A percentile compares a stretch with the other conserved stretches of the same genome.
Evolutionary conservation across 2,113 vertebrate species (phyloP).

Genomic region (Callopanchax toddi): DNA sequence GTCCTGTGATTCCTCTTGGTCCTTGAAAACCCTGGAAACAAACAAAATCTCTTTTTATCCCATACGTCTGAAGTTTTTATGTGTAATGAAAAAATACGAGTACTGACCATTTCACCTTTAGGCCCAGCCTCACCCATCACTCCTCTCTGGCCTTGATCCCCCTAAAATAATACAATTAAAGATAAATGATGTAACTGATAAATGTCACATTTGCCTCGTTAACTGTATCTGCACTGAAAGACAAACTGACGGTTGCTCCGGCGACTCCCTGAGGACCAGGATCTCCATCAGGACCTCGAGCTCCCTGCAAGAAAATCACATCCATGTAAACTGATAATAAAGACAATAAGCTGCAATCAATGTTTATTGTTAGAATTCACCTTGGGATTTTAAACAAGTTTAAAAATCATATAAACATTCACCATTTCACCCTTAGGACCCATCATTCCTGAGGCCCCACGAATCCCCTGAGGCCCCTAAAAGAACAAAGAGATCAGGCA

Average conservation of each 20-base stretch:
- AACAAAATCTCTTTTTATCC: slow-evolving; percentile 11
- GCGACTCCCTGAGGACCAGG: slow-evolving; percentile 88
- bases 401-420: no score
- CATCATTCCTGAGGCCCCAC: slow-evolving; percentile 88
- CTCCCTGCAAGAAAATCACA: slow-evolving; percentile 78
- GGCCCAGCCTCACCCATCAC: slow-evolving; percentile 88
- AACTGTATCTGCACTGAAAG: not conserved
- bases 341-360: not conserved
- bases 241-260: slow-evolving; percentile 87
- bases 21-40: slow-evolving; percentile 86
- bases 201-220: not conserved
- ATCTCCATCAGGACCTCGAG: slow-evolving; percentile 90
- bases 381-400: not conserved
- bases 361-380: not conserved
- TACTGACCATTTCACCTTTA: slow-evolving; percentile 87
- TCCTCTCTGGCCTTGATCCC: slow-evolving; percentile 91
- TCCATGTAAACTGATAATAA: not conserved
- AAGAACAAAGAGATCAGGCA: slow-evolving; percentile 52
- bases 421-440: slow-evolving; percentile 92
- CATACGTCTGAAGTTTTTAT: not conserved
- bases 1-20: slow-evolving; percentile 89
- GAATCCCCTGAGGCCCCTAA: slow-evolving; percentile 89
- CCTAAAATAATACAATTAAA: slow-evolving; percentile 75
- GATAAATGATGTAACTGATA: not conserved
- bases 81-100: not conserved